A percentile compares a stretch with the other conserved stretches of the same genome.
Evolutionary conservation across 2,888 invertebrate species (phyloP).

Genomic region (Agriopis marginaria): DNA sequence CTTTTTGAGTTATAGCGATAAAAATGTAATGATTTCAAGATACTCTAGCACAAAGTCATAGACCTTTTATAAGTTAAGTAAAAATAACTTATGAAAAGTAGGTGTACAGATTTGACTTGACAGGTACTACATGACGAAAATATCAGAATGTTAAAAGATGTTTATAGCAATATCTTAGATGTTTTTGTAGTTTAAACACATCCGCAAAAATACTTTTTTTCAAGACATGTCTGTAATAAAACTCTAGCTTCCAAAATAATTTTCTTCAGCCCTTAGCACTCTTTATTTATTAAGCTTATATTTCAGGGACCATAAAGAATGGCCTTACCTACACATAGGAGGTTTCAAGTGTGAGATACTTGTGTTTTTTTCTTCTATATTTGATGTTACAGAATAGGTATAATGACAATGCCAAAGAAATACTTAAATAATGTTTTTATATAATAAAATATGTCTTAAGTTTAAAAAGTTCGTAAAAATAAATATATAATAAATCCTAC

Average conservation of each 20-base stretch:
- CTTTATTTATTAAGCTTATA: conserved; percentile 32
- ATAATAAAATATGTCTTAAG: no score
- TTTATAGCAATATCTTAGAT: neutral
- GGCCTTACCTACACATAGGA: conserved; percentile 1
- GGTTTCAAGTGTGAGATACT: conserved; percentile 9
- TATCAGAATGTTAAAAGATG: neutral
- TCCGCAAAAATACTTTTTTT: conserved; percentile 4
- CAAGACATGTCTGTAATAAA: conserved; percentile 18
- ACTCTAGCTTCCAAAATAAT: conserved; percentile 29
- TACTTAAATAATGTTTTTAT: no score
- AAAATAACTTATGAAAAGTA: no score
- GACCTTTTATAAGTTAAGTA: no score
- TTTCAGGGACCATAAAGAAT: conserved; percentile 25
- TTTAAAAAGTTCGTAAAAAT: no score
- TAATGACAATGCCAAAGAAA: no score
- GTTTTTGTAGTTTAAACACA: neutral
- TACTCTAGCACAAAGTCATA: no score
- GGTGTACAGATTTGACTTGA: no score
- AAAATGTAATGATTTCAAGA: no score
- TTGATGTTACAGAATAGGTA: neutral
- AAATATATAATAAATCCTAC: no score
- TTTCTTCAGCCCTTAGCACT: conserved; percentile 19
- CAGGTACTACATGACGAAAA: no score
- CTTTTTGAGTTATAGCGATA: no score
- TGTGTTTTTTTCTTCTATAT: conserved; percentile 1